Base-by-base conservation (phyloP, 2,888 invertebrate species). In the Agriopis marginaria region DNA sequence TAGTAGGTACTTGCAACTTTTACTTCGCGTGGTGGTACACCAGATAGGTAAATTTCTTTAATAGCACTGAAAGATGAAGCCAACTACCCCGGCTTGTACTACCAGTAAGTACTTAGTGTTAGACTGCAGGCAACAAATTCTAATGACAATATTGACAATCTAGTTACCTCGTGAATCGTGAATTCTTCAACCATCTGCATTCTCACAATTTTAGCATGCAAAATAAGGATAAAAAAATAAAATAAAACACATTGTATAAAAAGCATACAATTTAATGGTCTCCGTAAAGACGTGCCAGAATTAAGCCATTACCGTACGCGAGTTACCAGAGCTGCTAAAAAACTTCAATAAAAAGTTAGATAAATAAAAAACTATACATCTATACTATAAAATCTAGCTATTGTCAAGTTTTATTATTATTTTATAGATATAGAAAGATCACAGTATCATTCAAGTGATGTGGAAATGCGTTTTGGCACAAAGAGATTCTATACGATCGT, bases 231-330 rank as follows among this genome's bases (percentile, higher is more conserved):
- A 82, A 81, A 77, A 62, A 86, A 82, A 91, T 89, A 88, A 92
- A 91, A 91, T 89, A 88, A 92, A 91, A 91, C 89, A 90, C 88
- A 32, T 82, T 78, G 68, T 76, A 77, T 90, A 89, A 87, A 89
- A 93, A 94, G 94, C 93, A 90, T 92, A 91, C 89, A 93, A 91
- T 91, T 93, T 91, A 93, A 93, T 92, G 93, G 92, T 92, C 90
- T 88, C 86, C 85, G 82, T 86, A 85, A 84, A 83, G 91, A 93
- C 91, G 90, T 92, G 93, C 91, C 91, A 89, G 89, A 88, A 89
- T 88, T 85, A 90, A 92, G 91, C 92, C 88, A 87, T 89, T 86
- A 91, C 88, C 85, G 79, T 77, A 82, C 77, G 82, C 81, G 82
- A 85, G 82, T 86, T 89, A 89, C 84, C 80, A 80, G 80, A 87